phyloP scores from a whole-genome alignment of 2,888 invertebrate species.

The Drosophila colorata region DNA sequence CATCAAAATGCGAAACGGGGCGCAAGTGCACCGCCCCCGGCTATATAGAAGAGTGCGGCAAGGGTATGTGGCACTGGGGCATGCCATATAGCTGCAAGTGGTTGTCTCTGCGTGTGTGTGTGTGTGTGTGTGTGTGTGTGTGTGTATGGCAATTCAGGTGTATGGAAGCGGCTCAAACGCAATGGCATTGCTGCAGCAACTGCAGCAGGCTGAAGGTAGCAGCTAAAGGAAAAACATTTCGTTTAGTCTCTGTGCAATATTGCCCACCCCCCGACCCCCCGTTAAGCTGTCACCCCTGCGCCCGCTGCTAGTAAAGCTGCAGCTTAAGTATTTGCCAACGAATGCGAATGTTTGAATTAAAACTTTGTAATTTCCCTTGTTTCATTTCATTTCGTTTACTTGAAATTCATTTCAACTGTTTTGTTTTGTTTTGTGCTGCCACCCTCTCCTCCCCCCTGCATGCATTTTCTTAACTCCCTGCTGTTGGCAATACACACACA shows the following conservation, averaged over 20 bases:
- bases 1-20: slow-evolving; percentile 70
- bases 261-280: neutral
- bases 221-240: slow-evolving; percentile 60
- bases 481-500: slow-evolving; percentile 18
- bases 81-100: slow-evolving; percentile 8
- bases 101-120: neutral
- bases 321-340: slow-evolving; percentile 77
- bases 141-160: slow-evolving; percentile 41
- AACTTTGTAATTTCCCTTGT: slow-evolving; percentile 81
- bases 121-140: neutral
- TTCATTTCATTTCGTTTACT: slow-evolving; percentile 80
- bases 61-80: slow-evolving; percentile 1
- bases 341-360: slow-evolving; percentile 80
- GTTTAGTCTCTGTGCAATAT: slow-evolving; percentile 53
- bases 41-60: slow-evolving; percentile 5
- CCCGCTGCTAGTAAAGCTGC: slow-evolving; percentile 48
- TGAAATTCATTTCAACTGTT: slow-evolving; percentile 77
- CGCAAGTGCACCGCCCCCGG: slow-evolving; percentile 35
- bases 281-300: neutral
- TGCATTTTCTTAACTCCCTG: slow-evolving; percentile 56
- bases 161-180: slow-evolving; percentile 24
- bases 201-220: slow-evolving; percentile 29
- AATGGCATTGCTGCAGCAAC: slow-evolving; percentile 23
- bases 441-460: slow-evolving; percentile 8
- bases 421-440: slow-evolving; percentile 30